Evolutionary conservation across 2,888 invertebrate species (phyloP), one percentile per base, ranked within the genome.

Genomic region (Pachymerium ferrugineum): DNA sequence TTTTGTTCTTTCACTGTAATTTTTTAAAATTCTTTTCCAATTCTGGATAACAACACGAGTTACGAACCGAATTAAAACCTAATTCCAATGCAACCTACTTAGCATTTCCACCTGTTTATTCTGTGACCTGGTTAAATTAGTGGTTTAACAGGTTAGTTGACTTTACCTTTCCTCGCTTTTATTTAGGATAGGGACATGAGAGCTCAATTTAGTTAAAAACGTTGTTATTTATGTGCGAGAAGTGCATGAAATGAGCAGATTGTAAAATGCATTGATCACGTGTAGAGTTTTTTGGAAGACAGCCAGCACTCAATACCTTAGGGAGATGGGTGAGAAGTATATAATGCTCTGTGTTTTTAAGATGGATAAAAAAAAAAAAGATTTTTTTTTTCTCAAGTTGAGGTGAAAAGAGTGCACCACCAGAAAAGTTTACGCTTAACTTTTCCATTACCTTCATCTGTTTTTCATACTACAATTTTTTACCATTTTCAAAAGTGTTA

Each of bases 211-310:
- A 38, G 38, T 38, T n/a, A 38, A 38, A 38, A n/a, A 38, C 38
- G n/a, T 54, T 54, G 54, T 54, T 54, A 54, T 54, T 54, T 54
- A 54, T 54, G 54, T 54, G 54, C 54, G 54, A 54, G 25, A 14
- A 54, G 54, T 54, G 54, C 54, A 54, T 54, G 54, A 54, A 54
- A 54, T 54, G 54, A 54, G 54, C 54, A 54, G 54, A 54, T 54
- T 25, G 54, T 54, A 54, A 54, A 54, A 54, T 54, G 54, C 54
- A 54, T 54, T 54, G 54, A 54, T 54, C 54, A 54, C 22, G 28
- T 54, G 54, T 54, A 54, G 54, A 22, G 28, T 54, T 47, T 54
- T 54, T 28, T 54, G 54, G 54, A 54, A 25, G 10, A 12, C 25
- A 4, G 54, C 54, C 54, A 54, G 28, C 25, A 54, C 28, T 54